These are phyloP conservation scores for Artemia sp. DNA, from an alignment of 2,888 invertebrate genomes.

Conservation along the genomic window DNA sequence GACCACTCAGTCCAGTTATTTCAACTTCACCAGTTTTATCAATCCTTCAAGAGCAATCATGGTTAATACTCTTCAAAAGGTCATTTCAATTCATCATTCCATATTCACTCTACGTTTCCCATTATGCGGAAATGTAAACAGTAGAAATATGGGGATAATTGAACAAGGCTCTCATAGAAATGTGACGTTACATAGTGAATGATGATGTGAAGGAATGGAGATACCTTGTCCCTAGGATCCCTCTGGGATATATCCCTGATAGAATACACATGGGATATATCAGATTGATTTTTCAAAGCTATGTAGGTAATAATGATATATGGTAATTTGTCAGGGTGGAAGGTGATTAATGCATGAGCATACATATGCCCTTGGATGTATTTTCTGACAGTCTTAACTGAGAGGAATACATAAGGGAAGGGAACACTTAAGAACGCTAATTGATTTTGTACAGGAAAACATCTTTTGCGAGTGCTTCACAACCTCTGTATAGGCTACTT, in stretches of 20 bases:
- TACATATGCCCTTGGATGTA: no score
- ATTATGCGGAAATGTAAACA: constrained; percentile 14
- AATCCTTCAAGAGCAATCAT: no score
- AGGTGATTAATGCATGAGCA: no score
- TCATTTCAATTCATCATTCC: constrained; percentile 9
- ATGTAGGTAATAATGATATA: constrained; percentile 1
- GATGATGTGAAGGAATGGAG: constrained; percentile 14
- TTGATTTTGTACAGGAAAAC: no score
- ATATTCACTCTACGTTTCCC: constrained; percentile 7
- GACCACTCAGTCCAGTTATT: no score
- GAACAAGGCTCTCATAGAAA: constrained; percentile 7
- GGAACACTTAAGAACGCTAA: no score
- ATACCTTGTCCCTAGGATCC: not conserved
- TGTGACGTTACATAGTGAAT: constrained; percentile 5
- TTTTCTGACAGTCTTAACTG: no score
- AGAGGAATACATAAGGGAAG: no score
- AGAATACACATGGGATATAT: not conserved
- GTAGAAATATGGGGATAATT: constrained; percentile 15
- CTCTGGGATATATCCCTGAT: constrained; percentile 1
- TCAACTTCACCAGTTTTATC: no score
- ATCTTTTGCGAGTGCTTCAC: no score
- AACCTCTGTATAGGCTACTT: no score
- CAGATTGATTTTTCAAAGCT: constrained; percentile 4
- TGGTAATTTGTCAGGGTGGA: constrained; percentile 6
- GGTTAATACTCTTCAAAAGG: not conserved